Base-by-base conservation (phyloP, 2,113 vertebrate genomes). In the Lipotes vexillifer region DNA sequence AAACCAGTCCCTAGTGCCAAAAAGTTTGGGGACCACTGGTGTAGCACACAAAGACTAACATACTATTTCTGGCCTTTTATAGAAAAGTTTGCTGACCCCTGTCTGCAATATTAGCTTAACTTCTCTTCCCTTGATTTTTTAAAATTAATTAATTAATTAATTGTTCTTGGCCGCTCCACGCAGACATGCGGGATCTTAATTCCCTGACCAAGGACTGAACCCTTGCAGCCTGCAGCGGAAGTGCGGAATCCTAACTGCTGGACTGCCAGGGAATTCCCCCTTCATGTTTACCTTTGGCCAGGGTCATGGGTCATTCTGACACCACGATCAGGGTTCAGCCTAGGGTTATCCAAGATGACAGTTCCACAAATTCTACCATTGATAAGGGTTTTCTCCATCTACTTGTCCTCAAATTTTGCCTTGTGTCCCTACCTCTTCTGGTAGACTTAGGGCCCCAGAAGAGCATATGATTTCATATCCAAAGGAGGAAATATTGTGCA, bases 401-500 rank as follows among this genome's bases (percentile, higher is more conserved):
- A 44, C 66, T 65, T 86, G 83, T 89, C 57, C 46, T 93, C 38
- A 81, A 44, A 88, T 52, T 75, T 46, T 85, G 36, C 69, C 46
- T 0, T 63, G 27, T 78, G 41, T 25, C 61, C 69, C 75, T 33
- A 69, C 74, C 46, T 92, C 88, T 94, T 94, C 93, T 86, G 81
- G 69, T 82, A 68, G 94, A 97, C 65, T 93, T 88, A 90, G 20
- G 81, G 27, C 59, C 66, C 52, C 94, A 96, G 91, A 97, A 85
- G 72, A 97, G 91, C 89, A 78, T 21, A 93, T 96, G 52, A 97
- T 97, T 97, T 97, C 57, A 94, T 88, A 23, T 82, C 89, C 93
- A 77, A 96, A 96, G 89, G 81, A 90, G 82, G 89, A 98, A 98
- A 97, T 94, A 94, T 93, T 93, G 36, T 97, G 75, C 94, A 96